phyloP scores from a whole-genome alignment of 2,888 invertebrate genomes.

The Bellardia bayeri region DNA sequence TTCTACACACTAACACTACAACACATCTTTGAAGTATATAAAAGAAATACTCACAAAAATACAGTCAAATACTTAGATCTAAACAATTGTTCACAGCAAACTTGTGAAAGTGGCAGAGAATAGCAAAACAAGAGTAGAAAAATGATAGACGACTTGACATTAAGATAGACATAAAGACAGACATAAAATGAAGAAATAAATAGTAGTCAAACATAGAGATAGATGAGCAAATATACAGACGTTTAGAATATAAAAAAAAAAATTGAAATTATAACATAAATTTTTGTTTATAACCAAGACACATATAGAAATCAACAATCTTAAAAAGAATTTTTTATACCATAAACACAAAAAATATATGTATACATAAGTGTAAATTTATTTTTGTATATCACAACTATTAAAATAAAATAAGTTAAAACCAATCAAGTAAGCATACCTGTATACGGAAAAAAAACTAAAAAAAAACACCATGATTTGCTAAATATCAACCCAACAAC shows the following conservation, averaged over 20 bases:
- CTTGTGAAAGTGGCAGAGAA: not conserved
- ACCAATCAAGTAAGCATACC: not conserved
- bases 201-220: constrained; percentile 26
- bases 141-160: constrained; percentile 63
- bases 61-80: not conserved
- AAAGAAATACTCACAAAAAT: not conserved
- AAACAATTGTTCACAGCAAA: constrained; percentile 17
- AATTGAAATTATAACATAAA: not conserved
- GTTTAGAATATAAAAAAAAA: constrained; percentile 6
- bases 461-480: not conserved
- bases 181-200: not conserved
- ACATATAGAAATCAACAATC: not conserved
- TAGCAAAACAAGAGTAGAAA: constrained; percentile 26
- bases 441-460: not conserved
- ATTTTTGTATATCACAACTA: not conserved
- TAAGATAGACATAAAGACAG: constrained; percentile 52
- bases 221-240: constrained; percentile 13
- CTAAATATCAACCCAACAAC: constrained; percentile 11
- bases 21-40: constrained; percentile 1
- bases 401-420: not conserved
- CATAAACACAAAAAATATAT: not conserved
- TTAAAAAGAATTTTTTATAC: constrained; percentile 14
- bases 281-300: constrained; percentile 1
- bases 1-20: not conserved
- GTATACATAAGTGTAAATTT: not conserved